Evolutionary conservation across 1,140 invertebrate genomes (phyloP).

Genomic region (Chrysopa pallens): DNA sequence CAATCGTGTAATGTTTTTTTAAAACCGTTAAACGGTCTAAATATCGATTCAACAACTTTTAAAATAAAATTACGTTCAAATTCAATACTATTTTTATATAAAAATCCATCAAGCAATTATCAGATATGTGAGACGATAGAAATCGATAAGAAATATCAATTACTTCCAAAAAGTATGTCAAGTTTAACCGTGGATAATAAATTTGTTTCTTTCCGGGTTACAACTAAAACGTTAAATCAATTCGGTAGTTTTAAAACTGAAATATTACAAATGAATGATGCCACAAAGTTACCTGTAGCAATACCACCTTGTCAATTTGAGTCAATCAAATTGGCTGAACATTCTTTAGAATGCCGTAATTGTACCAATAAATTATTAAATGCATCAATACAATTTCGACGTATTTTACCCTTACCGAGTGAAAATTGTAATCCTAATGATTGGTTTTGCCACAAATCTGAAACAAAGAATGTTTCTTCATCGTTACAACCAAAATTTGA

Average conservation of each 20-base stretch:
- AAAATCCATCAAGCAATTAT: constrained; percentile 10
- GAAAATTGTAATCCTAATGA: constrained; percentile 30
- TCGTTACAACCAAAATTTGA: constrained; percentile 22
- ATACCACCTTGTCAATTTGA: neutral
- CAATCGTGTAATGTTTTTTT: constrained; percentile 34
- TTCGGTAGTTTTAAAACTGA: constrained; percentile 30
- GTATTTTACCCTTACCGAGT: constrained; percentile 31
- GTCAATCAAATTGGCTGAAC: too few relatives aligned
- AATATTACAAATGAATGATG: constrained; percentile 18
- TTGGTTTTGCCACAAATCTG: constrained; percentile 32
- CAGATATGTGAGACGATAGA: constrained; percentile 22
- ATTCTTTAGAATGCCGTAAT: too few relatives aligned
- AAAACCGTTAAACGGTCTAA: constrained; percentile 4
- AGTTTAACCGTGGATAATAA: constrained; percentile 13
- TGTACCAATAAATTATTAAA: too few relatives aligned
- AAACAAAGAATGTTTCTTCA: constrained; percentile 7
- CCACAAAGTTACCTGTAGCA: constrained; percentile 4
- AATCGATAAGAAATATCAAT: constrained; percentile 26
- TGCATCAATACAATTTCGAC: constrained; percentile 12
- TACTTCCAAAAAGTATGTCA: constrained; percentile 9
- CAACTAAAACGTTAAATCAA: constrained; percentile 9
- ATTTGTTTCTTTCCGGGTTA: constrained; percentile 14
- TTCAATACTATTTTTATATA: too few relatives aligned
- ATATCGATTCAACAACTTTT: too few relatives aligned
- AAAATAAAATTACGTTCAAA: too few relatives aligned